These are phyloP conservation scores for Apostichopus leukothele DNA, from an alignment of 53 echinoderm and acorn worm species.

Conservation along the genomic window DNA sequence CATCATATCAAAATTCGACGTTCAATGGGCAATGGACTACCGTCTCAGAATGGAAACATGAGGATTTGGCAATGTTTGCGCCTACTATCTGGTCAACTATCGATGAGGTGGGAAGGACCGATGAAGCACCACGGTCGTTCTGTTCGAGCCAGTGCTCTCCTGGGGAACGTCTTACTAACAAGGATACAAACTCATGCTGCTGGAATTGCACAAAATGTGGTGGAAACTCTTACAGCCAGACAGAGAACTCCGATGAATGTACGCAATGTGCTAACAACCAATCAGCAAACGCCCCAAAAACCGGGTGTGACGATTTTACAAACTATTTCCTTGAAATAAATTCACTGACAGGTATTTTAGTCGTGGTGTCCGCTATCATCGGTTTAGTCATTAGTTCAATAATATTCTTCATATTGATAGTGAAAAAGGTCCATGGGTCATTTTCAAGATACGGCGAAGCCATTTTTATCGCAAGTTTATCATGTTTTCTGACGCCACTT, in stretches of 20 bases:
- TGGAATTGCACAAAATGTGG: constrained; percentile 85
- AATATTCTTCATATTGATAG: constrained; percentile 55
- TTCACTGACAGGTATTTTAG: constrained; percentile 48
- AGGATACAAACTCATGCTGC: constrained; percentile 68
- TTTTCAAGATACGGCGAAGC: constrained; percentile 42
- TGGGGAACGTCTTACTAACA: constrained; percentile 59
- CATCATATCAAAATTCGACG: constrained; percentile 42
- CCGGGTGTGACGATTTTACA: constrained; percentile 64
- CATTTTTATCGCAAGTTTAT: constrained; percentile 63
- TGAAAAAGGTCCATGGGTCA: constrained; percentile 19
- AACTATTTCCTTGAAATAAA: constrained; percentile 45
- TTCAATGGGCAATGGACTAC: background rate
- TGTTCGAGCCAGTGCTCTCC: constrained; percentile 74
- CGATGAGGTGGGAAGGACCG: constrained; percentile 12
- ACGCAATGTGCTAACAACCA: constrained; percentile 61
- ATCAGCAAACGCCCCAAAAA: constrained; percentile 55
- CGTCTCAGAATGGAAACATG: background rate
- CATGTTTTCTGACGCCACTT: constrained; percentile 59
- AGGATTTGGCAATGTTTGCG: background rate
- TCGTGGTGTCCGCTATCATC: constrained; percentile 34
- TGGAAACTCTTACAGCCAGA: constrained; percentile 62
- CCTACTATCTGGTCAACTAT: constrained; percentile 42
- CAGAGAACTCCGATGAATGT: constrained; percentile 64
- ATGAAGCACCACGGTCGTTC: constrained; percentile 50
- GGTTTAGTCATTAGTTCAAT: constrained; percentile 53